Conservation (phyloP, 2,888 invertebrate genomes). For the Ernsta delagoae region DNA sequence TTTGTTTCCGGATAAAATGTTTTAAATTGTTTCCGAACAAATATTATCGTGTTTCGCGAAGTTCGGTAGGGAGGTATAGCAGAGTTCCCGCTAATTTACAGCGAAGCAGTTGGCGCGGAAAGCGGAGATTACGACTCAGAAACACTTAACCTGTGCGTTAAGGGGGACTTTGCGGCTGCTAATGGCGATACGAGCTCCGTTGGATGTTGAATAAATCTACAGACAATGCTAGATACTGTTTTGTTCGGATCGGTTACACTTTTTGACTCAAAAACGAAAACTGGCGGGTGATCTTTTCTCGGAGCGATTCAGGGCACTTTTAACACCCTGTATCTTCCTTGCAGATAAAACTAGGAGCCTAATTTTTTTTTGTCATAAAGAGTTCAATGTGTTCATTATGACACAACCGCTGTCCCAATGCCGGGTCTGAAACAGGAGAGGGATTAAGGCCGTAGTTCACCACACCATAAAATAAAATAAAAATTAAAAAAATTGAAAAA, state of each 20-base stretch:
- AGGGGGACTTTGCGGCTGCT: conserved; percentile 7
- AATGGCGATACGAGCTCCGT: not conserved
- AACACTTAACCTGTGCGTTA: conserved; percentile 27
- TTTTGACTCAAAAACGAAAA: too few relatives aligned
- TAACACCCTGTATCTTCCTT: too few relatives aligned
- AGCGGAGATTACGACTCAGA: conserved; percentile 30
- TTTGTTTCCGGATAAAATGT: conserved; percentile 12
- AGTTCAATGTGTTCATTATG: too few relatives aligned
- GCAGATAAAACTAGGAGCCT: too few relatives aligned
- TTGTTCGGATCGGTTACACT: not conserved
- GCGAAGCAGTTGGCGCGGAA: conserved; percentile 27
- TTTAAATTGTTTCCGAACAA: conserved; percentile 15
- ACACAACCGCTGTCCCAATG: too few relatives aligned
- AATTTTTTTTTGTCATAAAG: too few relatives aligned
- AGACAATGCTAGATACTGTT: not conserved
- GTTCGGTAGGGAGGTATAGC: conserved; percentile 7
- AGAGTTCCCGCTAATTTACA: conserved; percentile 27
- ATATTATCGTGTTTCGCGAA: conserved; percentile 15
- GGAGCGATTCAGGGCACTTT: too few relatives aligned
- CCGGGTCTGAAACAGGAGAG: too few relatives aligned
- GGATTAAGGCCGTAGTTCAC: too few relatives aligned
- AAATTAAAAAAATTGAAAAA: too few relatives aligned
- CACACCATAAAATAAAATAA: too few relatives aligned
- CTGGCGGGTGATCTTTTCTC: too few relatives aligned
- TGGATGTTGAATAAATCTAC: not conserved